These are phyloP conservation scores for Leptobrachium ailaonicum DNA, from an alignment of 2,113 vertebrate species.

Conservation along the genomic window DNA sequence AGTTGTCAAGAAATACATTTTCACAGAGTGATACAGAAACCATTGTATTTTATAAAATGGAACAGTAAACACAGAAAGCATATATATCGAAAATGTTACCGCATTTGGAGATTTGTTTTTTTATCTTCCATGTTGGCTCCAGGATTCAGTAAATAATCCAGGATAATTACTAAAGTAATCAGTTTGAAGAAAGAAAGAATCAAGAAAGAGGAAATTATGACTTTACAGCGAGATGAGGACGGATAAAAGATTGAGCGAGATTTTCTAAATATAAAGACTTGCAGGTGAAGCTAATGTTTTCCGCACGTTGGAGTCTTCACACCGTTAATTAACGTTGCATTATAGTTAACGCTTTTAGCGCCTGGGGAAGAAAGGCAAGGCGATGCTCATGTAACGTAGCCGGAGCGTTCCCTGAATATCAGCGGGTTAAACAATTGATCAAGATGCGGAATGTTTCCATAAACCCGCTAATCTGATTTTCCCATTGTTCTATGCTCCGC, in stretches of 20 bases:
- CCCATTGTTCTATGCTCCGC: background rate
- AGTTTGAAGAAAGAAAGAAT: background rate
- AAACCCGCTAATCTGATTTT: background rate
- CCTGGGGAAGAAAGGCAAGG: no score
- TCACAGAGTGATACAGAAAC: no score
- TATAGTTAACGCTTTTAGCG: background rate
- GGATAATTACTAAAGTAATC: background rate
- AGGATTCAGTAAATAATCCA: background rate
- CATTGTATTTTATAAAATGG: no score
- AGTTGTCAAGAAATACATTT: no score
- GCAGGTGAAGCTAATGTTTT: background rate
- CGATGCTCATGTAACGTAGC: no score
- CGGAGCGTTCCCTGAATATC: no score
- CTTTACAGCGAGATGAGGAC: background rate
- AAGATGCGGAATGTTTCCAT: background rate
- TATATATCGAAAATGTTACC: background rate
- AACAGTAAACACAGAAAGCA: no score
- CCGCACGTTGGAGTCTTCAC: background rate
- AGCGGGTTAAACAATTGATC: background rate
- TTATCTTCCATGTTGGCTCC: background rate
- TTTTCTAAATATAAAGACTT: conserved; percentile 12
- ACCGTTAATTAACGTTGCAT: background rate
- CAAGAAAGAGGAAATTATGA: background rate
- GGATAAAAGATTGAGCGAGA: background rate
- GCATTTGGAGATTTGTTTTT: background rate